Evolutionary conservation across 2,797 vertebrate genomes (phyloP).

Genomic region (Zenarchopterus dispar): DNA sequence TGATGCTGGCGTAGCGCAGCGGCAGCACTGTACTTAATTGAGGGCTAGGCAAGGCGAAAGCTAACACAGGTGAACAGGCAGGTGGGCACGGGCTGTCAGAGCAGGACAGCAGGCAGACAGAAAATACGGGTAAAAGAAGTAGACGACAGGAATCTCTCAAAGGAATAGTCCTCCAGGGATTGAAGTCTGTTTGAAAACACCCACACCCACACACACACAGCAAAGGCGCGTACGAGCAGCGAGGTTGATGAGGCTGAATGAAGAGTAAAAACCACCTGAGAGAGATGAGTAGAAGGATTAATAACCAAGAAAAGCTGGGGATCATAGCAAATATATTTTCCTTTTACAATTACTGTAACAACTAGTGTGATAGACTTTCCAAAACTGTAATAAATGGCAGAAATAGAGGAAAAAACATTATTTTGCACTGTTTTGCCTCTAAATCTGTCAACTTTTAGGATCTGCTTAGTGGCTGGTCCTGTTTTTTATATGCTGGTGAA

Average conservation of each 20-base stretch:
- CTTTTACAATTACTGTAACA: no score
- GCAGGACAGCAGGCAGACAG: constrained; percentile 1
- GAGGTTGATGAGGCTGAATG: constrained; percentile 19
- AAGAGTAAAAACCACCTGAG: constrained; percentile 18
- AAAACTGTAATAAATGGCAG: no score
- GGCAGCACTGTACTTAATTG: constrained; percentile 24
- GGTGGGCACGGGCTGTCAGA: constrained; percentile 13
- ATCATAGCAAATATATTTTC: no score
- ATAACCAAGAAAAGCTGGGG: no score
- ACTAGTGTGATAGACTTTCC: no score
- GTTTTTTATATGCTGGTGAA: no score
- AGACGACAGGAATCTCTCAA: constrained; percentile 22
- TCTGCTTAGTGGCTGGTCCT: no score
- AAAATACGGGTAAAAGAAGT: neutral
- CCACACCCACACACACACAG: no score
- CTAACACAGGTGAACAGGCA: constrained; percentile 14
- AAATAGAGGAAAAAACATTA: no score
- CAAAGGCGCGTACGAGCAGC: neutral
- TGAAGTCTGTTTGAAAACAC: constrained; percentile 11
- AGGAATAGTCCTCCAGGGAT: constrained; percentile 19
- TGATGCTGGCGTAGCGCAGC: constrained; percentile 17
- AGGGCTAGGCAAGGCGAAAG: neutral
- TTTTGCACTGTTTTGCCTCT: no score
- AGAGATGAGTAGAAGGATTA: no score
- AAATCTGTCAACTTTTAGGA: no score